A percentile compares a stretch with the other conserved stretches of the same genome.
phyloP scores from a whole-genome alignment of 2,888 invertebrate species.

The Chrysolina oricalcia region DNA sequence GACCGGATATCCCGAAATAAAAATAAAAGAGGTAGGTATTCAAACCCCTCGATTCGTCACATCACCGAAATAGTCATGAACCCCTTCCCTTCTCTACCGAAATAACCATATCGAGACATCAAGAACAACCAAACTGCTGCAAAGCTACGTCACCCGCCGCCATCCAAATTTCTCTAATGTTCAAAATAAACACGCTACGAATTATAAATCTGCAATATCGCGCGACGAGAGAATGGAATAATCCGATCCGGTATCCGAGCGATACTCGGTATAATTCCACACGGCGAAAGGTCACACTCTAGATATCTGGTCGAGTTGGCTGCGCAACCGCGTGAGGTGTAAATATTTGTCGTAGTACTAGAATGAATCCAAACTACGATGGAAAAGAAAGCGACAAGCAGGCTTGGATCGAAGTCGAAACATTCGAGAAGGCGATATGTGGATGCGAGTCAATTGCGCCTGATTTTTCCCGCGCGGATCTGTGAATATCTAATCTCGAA shows the following conservation, averaged over 20 bases:
- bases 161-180: slow-evolving; percentile 2
- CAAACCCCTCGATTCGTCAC: slow-evolving; percentile 1
- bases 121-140: neutral
- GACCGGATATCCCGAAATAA: slow-evolving; percentile 38
- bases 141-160: neutral
- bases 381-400: slow-evolving; percentile 24
- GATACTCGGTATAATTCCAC: slow-evolving; percentile 10
- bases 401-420: slow-evolving; percentile 20
- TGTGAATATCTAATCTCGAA: too few species aligned
- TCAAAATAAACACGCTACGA: slow-evolving; percentile 1
- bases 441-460: slow-evolving; percentile 4
- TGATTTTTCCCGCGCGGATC: neutral
- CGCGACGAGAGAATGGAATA: slow-evolving; percentile 19
- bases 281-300: slow-evolving; percentile 44
- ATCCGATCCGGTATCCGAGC: slow-evolving; percentile 3
- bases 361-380: slow-evolving; percentile 28
- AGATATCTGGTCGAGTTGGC: slow-evolving; percentile 37
- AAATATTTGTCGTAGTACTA: slow-evolving; percentile 54
- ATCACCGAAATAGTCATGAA: slow-evolving; percentile 4
- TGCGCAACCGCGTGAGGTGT: slow-evolving; percentile 51
- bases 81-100: neutral
- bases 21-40: slow-evolving; percentile 27
- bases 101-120: neutral
- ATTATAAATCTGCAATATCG: slow-evolving; percentile 16
- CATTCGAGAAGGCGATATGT: slow-evolving; percentile 12